Evolutionary conservation across 2,113 vertebrate genomes (phyloP).

Genomic region (Caretta caretta): DNA sequence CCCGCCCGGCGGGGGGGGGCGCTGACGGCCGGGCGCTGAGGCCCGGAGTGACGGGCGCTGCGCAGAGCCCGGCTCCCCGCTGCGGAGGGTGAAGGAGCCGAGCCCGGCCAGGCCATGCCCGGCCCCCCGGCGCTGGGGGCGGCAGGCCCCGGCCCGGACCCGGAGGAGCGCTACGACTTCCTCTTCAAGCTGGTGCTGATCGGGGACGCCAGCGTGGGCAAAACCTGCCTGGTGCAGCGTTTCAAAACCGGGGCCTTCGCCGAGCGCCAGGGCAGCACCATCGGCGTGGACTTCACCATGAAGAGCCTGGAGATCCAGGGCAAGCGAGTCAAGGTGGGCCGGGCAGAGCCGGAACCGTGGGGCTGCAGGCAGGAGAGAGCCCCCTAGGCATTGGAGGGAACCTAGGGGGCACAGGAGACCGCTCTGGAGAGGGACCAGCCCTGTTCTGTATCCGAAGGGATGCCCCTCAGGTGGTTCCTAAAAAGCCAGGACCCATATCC

Average conservation of each 20-base stretch:
- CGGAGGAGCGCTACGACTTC: slow-evolving; percentile 86
- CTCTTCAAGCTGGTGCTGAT: slow-evolving; percentile 90
- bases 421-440: neutral
- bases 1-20: neutral
- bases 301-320: slow-evolving; percentile 90
- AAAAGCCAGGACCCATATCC: neutral
- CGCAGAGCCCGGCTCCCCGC: slow-evolving; percentile 35
- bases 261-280: slow-evolving; percentile 89
- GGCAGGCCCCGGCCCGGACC: slow-evolving; percentile 69
- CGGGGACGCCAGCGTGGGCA: slow-evolving; percentile 89
- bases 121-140: slow-evolving; percentile 5
- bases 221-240: slow-evolving; percentile 90
- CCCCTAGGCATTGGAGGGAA: too few species aligned
- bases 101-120: neutral
- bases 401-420: too few species aligned
- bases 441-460: neutral
- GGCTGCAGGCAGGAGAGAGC: too few species aligned
- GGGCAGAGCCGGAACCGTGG: neutral
- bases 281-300: slow-evolving; percentile 92
- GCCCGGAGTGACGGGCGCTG: neutral
- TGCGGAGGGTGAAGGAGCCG: neutral
- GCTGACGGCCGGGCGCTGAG: neutral
- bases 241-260: slow-evolving; percentile 88
- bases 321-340: slow-evolving; percentile 86
- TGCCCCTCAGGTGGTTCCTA: too few species aligned